A percentile compares a stretch with the other conserved stretches of the same genome.
phyloP scores from a whole-genome alignment of 2,888 invertebrate species.

The Antheraea yamamai region DNA sequence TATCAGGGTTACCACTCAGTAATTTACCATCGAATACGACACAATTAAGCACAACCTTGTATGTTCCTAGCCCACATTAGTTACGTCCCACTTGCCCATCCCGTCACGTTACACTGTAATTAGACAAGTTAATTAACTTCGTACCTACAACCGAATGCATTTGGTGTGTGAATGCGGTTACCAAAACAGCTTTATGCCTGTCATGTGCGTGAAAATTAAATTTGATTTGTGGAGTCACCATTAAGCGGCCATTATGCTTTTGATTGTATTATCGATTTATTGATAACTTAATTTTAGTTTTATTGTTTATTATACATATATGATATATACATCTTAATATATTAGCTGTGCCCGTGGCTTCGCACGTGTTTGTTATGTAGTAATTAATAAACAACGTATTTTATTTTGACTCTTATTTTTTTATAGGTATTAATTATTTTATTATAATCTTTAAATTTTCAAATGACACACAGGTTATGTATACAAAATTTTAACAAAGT shows the following conservation, averaged over 20 bases:
- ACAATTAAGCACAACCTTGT: slow-evolving; percentile 6
- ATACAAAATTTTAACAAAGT: too few relatives aligned
- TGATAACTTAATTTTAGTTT: not conserved
- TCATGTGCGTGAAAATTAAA: slow-evolving; percentile 22
- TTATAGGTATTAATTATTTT: too few relatives aligned
- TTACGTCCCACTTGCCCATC: slow-evolving; percentile 34
- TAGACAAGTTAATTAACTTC: slow-evolving; percentile 54
- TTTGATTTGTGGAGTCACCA: slow-evolving; percentile 4
- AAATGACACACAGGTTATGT: too few relatives aligned
- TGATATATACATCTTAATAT: not conserved
- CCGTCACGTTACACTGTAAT: slow-evolving; percentile 53
- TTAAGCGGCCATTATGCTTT: not conserved
- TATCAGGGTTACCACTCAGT: not conserved
- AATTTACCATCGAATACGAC: not conserved
- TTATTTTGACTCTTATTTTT: too few relatives aligned
- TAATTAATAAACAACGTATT: too few relatives aligned
- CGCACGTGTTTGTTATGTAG: too few relatives aligned
- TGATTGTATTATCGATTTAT: not conserved
- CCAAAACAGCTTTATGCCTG: slow-evolving; percentile 23
- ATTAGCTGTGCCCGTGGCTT: too few relatives aligned
- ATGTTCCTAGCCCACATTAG: slow-evolving; percentile 26
- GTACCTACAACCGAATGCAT: slow-evolving; percentile 29
- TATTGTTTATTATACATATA: not conserved
- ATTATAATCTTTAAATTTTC: too few relatives aligned
- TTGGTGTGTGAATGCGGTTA: slow-evolving; percentile 22